These are phyloP conservation scores for Arge pagana DNA, from an alignment of 2,888 invertebrate species.

Conservation along the genomic window DNA sequence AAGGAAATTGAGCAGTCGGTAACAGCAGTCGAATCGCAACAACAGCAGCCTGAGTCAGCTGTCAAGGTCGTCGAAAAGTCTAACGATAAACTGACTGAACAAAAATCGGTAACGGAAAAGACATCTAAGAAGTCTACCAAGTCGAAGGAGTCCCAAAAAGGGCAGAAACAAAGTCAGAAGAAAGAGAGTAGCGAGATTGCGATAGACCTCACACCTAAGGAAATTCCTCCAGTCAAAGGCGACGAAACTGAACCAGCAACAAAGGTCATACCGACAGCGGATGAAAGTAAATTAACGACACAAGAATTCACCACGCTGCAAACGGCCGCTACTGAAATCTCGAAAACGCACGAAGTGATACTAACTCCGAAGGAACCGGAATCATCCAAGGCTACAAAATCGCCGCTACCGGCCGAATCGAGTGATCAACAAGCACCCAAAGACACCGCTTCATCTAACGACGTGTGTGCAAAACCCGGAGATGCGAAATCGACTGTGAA, in stretches of 20 bases:
- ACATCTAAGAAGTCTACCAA: conserved; percentile 11
- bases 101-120: background rate
- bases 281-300: background rate
- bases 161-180: background rate
- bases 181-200: background rate
- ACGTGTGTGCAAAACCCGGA: no score
- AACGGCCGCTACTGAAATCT: no score
- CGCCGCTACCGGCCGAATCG: no score
- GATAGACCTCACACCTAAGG: background rate
- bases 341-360: no score
- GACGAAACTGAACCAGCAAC: background rate
- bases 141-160: conserved; percentile 1
- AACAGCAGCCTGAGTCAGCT: background rate
- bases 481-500: no score
- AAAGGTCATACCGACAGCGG: background rate
- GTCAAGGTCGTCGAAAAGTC: background rate
- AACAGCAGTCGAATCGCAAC: background rate
- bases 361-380: no score
- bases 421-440: no score
- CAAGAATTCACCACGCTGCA: no score
- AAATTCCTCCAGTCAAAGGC: background rate
- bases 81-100: background rate
- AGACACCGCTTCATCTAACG: no score
- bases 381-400: no score
- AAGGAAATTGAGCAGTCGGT: background rate